phyloP scores from a whole-genome alignment of 2,797 vertebrate genomes.

The Buphagus erythrorhynchus region DNA sequence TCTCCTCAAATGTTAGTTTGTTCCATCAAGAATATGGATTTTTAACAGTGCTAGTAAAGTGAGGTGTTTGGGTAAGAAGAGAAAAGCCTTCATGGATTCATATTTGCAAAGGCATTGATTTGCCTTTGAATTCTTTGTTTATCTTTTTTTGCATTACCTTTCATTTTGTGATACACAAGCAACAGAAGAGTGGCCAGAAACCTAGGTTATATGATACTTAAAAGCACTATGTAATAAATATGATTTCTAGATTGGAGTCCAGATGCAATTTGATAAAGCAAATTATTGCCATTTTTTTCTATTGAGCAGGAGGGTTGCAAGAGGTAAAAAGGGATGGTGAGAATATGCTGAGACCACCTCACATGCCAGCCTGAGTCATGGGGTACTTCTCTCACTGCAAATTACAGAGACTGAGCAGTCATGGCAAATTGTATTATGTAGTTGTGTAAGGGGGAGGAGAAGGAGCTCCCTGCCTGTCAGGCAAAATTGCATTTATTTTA shows the following conservation, averaged over 20 bases:
- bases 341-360: not conserved
- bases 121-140: not conserved
- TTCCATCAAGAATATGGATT: not conserved
- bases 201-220: not conserved
- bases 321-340: not conserved
- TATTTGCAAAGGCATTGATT: not conserved
- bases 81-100: not conserved
- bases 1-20: not conserved
- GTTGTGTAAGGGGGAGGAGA: not conserved
- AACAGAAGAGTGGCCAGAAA: not conserved
- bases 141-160: not conserved
- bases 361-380: not conserved
- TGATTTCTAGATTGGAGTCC: not conserved
- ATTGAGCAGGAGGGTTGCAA: not conserved
- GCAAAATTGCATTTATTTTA: constrained; percentile 24
- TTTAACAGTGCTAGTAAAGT: not conserved
- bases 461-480: not conserved
- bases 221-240: not conserved
- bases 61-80: not conserved
- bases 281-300: not conserved
- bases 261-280: not conserved
- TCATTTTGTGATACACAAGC: not conserved
- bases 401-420: not conserved
- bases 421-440: not conserved
- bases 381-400: not conserved